phyloP scores from a whole-genome alignment of 2,888 invertebrate genomes.

The Sepioteuthis lessoniana region DNA sequence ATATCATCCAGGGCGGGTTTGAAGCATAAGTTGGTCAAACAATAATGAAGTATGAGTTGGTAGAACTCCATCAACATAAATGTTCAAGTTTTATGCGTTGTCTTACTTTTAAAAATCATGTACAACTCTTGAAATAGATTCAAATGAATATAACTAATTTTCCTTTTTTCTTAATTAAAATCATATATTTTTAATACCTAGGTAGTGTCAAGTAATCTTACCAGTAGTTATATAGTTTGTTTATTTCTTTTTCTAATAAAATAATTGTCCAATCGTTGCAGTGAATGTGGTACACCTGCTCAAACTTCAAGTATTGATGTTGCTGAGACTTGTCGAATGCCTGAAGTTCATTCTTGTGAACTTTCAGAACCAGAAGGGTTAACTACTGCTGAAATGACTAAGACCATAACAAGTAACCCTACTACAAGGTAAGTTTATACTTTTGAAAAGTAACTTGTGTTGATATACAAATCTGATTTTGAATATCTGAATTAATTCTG shows the following conservation, averaged over 20 bases:
- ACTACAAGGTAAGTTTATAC: not conserved
- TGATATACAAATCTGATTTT: too few relatives aligned
- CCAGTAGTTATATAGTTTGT: too few relatives aligned
- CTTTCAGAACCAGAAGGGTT: not conserved
- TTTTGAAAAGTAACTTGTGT: not conserved
- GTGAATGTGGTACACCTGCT: not conserved
- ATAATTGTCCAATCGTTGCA: not conserved
- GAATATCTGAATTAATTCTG: too few relatives aligned
- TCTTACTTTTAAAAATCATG: not conserved
- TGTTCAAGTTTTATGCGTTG: not conserved
- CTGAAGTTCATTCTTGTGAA: slow-evolving; percentile 38
- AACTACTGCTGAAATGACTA: not conserved
- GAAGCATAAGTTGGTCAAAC: too few relatives aligned
- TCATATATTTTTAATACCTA: not conserved
- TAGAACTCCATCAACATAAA: not conserved
- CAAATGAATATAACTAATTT: not conserved
- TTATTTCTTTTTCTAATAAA: not conserved
- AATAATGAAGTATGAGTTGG: too few relatives aligned
- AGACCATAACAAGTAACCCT: not conserved
- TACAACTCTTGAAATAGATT: not conserved
- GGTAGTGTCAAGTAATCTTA: too few relatives aligned
- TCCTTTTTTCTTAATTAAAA: not conserved
- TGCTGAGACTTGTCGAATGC: not conserved
- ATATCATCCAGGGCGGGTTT: too few relatives aligned
- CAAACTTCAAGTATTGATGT: slow-evolving; percentile 37